phyloP scores from a whole-genome alignment of 2,888 invertebrate species.

The Helobdella robusta region DNA sequence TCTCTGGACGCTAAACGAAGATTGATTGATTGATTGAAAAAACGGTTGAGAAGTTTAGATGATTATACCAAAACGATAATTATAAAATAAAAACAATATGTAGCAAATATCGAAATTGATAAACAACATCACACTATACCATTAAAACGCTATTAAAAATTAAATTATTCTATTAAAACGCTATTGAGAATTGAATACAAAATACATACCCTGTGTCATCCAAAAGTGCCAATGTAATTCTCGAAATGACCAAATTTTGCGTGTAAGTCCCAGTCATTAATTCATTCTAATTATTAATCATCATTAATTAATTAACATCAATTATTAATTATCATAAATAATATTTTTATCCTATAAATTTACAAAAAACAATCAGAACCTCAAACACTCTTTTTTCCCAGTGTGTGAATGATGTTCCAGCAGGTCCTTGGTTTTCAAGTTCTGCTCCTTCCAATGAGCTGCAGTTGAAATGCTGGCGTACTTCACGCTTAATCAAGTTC shows the following conservation, averaged over 20 bases:
- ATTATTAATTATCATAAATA: background rate
- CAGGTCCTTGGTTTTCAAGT: constrained; percentile 86
- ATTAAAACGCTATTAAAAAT: too few species aligned
- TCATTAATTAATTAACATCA: background rate
- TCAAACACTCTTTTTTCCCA: constrained; percentile 98
- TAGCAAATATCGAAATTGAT: too few species aligned
- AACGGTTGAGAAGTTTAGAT: too few species aligned
- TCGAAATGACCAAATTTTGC: constrained; percentile 35
- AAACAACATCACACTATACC: too few species aligned
- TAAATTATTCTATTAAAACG: too few species aligned
- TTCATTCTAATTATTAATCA: constrained; percentile 33
- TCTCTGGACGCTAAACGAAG: too few species aligned
- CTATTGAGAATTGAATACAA: too few species aligned
- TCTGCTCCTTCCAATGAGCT: constrained; percentile 80
- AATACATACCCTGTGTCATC: constrained; percentile 37
- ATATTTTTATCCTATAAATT: background rate
- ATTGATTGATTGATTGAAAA: too few species aligned
- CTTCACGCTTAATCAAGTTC: constrained; percentile 57
- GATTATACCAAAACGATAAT: too few species aligned
- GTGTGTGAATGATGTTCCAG: constrained; percentile 90
- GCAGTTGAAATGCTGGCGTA: constrained; percentile 76
- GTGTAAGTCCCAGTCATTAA: constrained; percentile 38
- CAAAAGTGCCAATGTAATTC: constrained; percentile 36
- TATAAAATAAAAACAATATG: too few species aligned
- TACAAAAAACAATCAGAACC: constrained; percentile 53